phyloP scores from a whole-genome alignment of 2,888 invertebrate species.

The Barypeithes pellucidus region DNA sequence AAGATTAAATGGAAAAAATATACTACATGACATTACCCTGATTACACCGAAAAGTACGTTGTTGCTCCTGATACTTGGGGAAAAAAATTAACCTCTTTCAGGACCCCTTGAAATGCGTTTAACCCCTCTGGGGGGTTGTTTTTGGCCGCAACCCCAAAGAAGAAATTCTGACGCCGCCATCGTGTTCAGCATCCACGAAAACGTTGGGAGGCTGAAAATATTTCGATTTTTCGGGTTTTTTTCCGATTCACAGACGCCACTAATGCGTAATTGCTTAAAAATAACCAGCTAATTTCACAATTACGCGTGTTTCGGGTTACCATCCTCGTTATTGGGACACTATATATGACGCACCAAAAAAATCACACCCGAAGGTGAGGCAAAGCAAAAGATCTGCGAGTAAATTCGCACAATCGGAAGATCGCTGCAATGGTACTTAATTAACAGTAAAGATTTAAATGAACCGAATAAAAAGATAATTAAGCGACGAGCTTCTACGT shows the following conservation, averaged over 20 bases:
- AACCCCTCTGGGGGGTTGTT: too few species aligned
- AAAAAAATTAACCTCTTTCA: too few species aligned
- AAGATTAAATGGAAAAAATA: not conserved
- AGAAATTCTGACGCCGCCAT: too few species aligned
- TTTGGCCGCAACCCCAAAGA: too few species aligned
- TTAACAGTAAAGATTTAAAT: conserved; percentile 57
- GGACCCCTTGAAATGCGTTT: too few species aligned
- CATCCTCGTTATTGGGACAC: too few species aligned
- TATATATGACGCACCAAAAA: conserved; percentile 53
- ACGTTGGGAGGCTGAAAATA: too few species aligned
- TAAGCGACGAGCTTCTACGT: conserved; percentile 52
- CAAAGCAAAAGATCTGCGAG: not conserved
- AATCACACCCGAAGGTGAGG: conserved; percentile 20
- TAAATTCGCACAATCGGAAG: conserved; percentile 40
- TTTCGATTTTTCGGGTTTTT: too few species aligned
- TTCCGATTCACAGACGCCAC: too few species aligned
- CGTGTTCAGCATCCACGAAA: too few species aligned
- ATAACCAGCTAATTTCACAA: conserved; percentile 44
- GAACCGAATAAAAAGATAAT: conserved; percentile 32
- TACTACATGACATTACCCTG: not conserved
- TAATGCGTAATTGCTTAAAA: conserved; percentile 36
- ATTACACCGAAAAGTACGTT: too few species aligned
- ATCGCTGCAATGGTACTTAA: conserved; percentile 54
- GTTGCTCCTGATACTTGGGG: too few species aligned
- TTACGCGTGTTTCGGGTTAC: conserved; percentile 54